Conservation (phyloP, 2,797 vertebrate genomes). For the Hypotaenidia philippensis region DNA sequence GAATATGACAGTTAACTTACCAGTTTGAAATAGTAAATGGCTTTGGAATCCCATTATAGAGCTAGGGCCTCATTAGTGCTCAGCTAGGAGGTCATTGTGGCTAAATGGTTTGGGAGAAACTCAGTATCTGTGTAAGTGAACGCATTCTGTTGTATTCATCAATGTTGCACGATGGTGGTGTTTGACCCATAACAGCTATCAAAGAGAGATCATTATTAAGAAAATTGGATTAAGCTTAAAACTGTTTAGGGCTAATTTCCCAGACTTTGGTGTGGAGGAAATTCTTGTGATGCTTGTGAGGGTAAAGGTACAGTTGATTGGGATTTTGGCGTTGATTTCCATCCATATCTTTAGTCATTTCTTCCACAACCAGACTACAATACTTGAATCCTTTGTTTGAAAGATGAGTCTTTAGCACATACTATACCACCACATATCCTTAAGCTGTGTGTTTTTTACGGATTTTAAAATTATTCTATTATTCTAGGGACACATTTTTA, state of each 20-base stretch:
- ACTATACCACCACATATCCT: not conserved
- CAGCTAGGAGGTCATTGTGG: not conserved
- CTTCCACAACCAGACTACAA: not conserved
- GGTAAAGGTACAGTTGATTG: not conserved
- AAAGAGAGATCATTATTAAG: not conserved
- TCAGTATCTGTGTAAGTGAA: not conserved
- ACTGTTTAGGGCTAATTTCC: not conserved
- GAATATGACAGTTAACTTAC: not conserved
- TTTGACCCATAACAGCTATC: not conserved
- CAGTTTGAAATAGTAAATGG: not conserved
- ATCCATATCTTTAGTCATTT: not conserved
- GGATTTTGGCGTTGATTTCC: accelerated
- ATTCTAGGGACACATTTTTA: not conserved
- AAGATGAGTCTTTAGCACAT: not conserved
- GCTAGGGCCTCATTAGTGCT: not conserved
- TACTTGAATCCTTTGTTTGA: not conserved
- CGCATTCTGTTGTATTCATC: not conserved
- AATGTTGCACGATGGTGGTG: not conserved
- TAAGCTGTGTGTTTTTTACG: not conserved
- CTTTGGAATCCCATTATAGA: not conserved
- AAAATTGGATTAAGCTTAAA: not conserved
- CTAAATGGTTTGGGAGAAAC: not conserved
- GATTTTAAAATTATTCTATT: not conserved
- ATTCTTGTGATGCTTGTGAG: not conserved
- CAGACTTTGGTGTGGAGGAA: not conserved